Evolutionary conservation across 2,797 vertebrate genomes (phyloP), one percentile per base, ranked within the genome.

Genomic region (Neosilurus hyrtlii): DNA sequence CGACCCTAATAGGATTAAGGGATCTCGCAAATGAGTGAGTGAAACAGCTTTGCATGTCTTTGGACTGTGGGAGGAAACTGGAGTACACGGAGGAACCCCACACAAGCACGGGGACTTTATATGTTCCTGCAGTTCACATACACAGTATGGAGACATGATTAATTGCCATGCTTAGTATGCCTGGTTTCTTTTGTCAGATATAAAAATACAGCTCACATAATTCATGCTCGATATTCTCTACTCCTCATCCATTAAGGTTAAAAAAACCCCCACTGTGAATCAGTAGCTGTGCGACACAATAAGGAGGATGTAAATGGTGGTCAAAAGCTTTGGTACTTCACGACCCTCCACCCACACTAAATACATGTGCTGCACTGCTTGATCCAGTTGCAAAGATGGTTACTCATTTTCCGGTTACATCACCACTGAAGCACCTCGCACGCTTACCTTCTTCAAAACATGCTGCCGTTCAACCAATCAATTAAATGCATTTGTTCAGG

Each of bases 271-370:
- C 30, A 26, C 9, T 0, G 30, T 35, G 71, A 74, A 56, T 74
- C 52, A 56, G 54, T 52, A 72, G 49, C 9, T 72, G 66, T 68
- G 66, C 9, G 66, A 4, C 30, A 37, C 66, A 43, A 43, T 49
- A 18, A 73, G 24, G 8, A 30, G 9, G 9, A 74, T 57, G 52
- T 20, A 74, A 74, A 57, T 59, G 30, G 26, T 37, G 26, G 26
- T 59, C 54, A 59, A n/a, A 75, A 59, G 73, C 30, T 7, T 59
- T 59, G 59, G 73, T 59, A 43, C 73, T 75, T 75, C 37, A 61
- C 6, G 11, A 37, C 30, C 18, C 30, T 37, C 30, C 73, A 61
- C 73, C 73, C 56, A 75, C 73, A 57, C 73, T 9, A 18, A 7
- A 22, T 26, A 59, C 73, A 11, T 75, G 30, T 8, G 18, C 30